Evolutionary conservation across 2,888 invertebrate species (phyloP).

Genomic region (Lingula anatina): DNA sequence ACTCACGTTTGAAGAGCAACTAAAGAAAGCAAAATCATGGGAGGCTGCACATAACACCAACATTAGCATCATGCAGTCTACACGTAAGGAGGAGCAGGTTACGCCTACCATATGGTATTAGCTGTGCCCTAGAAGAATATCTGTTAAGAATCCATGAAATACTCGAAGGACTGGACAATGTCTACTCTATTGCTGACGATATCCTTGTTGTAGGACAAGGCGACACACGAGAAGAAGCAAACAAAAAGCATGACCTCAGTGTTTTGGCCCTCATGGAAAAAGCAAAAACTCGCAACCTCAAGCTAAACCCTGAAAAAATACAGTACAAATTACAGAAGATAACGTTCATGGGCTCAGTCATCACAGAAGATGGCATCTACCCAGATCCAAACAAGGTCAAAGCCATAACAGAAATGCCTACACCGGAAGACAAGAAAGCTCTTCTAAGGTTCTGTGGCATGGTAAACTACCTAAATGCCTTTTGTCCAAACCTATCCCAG

Average conservation of each 20-base stretch:
- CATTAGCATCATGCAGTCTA: neutral
- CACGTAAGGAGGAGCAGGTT: neutral
- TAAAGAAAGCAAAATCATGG: neutral
- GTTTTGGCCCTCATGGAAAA: slow-evolving; percentile 5
- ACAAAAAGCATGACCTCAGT: neutral
- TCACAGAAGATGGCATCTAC: slow-evolving; percentile 1
- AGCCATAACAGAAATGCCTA: slow-evolving; percentile 6
- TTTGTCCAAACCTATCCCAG: neutral
- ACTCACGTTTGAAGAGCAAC: neutral
- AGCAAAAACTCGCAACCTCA: neutral
- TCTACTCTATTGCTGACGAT: slow-evolving; percentile 4
- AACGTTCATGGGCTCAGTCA: too few species aligned
- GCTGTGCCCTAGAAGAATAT: slow-evolving; percentile 8
- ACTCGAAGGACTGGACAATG: slow-evolving; percentile 1
- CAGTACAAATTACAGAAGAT: too few species aligned
- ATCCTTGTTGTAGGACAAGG: slow-evolving; percentile 5
- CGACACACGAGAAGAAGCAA: slow-evolving; percentile 5
- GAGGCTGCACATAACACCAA: neutral
- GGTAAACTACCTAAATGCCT: slow-evolving; percentile 4
- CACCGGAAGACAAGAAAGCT: neutral
- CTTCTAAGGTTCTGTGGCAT: slow-evolving; percentile 5
- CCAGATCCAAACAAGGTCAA: slow-evolving; percentile 4
- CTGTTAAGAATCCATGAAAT: slow-evolving; percentile 4
- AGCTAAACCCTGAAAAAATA: too few species aligned
- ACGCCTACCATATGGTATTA: slow-evolving; percentile 4